Evolutionary conservation across 1,140 invertebrate species (phyloP).

Genomic region (Oncopodura yosiiana): DNA sequence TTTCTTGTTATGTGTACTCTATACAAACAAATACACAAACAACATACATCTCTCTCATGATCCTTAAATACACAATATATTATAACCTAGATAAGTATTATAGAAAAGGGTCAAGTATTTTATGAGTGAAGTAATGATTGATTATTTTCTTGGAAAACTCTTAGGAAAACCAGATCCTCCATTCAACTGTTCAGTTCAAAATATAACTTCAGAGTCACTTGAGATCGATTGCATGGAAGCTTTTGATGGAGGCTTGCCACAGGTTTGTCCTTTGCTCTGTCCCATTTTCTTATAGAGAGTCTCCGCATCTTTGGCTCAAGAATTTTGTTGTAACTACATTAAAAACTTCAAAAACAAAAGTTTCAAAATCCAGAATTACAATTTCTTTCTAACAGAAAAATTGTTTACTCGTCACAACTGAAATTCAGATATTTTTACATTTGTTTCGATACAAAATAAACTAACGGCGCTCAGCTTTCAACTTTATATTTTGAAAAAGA

Average conservation of each 20-base stretch:
- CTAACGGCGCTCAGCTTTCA: too few species aligned
- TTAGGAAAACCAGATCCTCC: conserved; percentile 63
- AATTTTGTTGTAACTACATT: too few species aligned
- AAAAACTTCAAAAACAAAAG: too few species aligned
- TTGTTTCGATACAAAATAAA: too few species aligned
- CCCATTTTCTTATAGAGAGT: conserved; percentile 12
- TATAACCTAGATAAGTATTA: background rate
- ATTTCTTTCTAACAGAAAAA: too few species aligned
- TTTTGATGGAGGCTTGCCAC: conserved; percentile 59
- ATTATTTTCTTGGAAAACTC: background rate
- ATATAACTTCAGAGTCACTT: conserved; percentile 67
- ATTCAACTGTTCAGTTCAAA: conserved; percentile 65
- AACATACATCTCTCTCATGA: background rate
- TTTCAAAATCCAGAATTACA: too few species aligned
- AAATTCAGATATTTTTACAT: too few species aligned
- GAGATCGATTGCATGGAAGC: conserved; percentile 66
- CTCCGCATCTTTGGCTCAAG: conserved; percentile 21
- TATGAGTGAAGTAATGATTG: background rate
- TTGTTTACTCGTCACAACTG: too few species aligned
- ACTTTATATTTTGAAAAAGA: too few species aligned
- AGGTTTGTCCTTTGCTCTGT: conserved; percentile 19
- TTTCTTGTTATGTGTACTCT: too few species aligned
- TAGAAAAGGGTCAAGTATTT: too few species aligned
- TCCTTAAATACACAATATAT: background rate
- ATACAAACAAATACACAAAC: too few species aligned